A percentile compares a stretch with the other conserved stretches of the same genome.
Evolutionary conservation across 2,113 vertebrate genomes (phyloP).

Genomic region (Elephantulus edwardii): DNA sequence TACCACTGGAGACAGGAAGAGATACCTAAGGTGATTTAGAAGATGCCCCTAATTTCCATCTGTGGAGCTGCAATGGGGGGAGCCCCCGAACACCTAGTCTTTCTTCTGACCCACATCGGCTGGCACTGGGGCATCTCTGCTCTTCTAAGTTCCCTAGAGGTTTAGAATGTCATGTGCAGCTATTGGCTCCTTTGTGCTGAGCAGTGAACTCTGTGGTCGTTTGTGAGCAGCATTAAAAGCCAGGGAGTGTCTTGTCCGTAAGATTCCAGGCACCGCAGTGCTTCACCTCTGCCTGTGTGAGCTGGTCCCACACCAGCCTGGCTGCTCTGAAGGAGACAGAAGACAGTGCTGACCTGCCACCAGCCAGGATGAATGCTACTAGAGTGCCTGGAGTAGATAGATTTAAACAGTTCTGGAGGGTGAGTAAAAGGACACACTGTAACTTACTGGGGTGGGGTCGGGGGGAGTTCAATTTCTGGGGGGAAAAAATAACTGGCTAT

Average conservation of each 20-base stretch:
- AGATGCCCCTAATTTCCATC: conserved; percentile 47
- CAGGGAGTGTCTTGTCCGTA: conserved; percentile 86
- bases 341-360: conserved; percentile 80
- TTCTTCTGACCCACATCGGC: conserved; percentile 54
- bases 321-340: conserved; percentile 51
- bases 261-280: conserved; percentile 72
- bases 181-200: conserved; percentile 87
- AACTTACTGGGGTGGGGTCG: not conserved
- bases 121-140: conserved; percentile 57
- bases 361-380: conserved; percentile 83
- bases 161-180: conserved; percentile 76
- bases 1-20: conserved; percentile 48
- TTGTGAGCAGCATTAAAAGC: conserved; percentile 86
- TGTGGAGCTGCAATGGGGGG: conserved; percentile 53
- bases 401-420: conserved; percentile 92
- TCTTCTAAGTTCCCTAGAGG: conserved; percentile 75
- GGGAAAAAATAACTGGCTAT: conserved; percentile 4
- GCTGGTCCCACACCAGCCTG: conserved; percentile 57
- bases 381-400: conserved; percentile 88
- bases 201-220: conserved; percentile 86
- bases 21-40: conserved; percentile 27
- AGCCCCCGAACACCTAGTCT: conserved; percentile 45
- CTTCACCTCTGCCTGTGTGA: conserved; percentile 66
- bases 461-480: conserved; percentile 28
- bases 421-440: conserved; percentile 85